These are phyloP conservation scores for Rattus norvegicus DNA, from an alignment of 2,113 vertebrate genomes.

Conservation along the genomic window DNA sequence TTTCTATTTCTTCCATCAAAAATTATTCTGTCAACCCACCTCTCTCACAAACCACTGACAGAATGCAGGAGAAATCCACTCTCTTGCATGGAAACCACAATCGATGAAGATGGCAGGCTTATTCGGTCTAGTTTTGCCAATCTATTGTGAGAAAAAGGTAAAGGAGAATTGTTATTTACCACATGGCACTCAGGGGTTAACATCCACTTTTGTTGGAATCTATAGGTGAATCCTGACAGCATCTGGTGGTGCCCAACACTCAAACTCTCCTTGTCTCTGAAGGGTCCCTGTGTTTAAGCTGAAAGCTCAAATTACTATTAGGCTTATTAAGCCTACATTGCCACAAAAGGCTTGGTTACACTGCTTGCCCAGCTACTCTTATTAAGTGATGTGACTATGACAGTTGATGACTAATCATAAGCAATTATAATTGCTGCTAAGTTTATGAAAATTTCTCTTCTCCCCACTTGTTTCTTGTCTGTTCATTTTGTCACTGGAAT, in stretches of 20 bases:
- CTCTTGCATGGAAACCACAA: constrained; percentile 96
- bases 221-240: constrained; percentile 55
- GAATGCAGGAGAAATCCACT: constrained; percentile 97
- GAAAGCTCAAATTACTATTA: constrained; percentile 69
- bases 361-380: constrained; percentile 68
- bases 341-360: constrained; percentile 71
- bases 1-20: not conserved
- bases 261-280: constrained; percentile 50
- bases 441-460: constrained; percentile 52
- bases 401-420: constrained; percentile 59
- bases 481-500: constrained; percentile 75
- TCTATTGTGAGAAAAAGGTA: constrained; percentile 81
- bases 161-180: not conserved
- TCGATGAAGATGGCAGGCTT: constrained; percentile 96
- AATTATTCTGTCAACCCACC: constrained; percentile 84
- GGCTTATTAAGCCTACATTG: constrained; percentile 72
- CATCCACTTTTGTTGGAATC: not conserved
- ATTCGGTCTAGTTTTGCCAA: constrained; percentile 88
- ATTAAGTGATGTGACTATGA: constrained; percentile 63
- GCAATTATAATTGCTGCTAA: constrained; percentile 60
- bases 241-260: not conserved
- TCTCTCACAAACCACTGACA: constrained; percentile 99
- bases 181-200: constrained; percentile 9
- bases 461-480: constrained; percentile 23
- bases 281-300: constrained; percentile 13